Conservation (phyloP, 2,797 vertebrate genomes). For the Notolepis coatsorum region DNA sequence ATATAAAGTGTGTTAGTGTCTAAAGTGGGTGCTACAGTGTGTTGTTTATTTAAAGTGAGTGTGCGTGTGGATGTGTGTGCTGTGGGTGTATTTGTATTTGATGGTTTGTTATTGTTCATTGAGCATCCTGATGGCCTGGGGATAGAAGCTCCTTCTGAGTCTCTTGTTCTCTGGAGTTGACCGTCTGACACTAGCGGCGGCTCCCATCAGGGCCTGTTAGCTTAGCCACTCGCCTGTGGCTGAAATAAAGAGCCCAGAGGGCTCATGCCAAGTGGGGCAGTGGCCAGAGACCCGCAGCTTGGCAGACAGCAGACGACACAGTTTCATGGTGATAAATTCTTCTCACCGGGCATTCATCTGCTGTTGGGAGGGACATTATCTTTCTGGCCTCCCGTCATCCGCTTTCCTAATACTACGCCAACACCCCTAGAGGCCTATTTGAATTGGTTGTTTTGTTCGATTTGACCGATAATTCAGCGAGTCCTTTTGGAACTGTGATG, state of each 20-base stretch:
- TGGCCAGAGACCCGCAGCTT: conserved; percentile 56
- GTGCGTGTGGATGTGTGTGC: no score
- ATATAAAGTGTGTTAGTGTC: no score
- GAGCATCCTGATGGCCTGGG: no score
- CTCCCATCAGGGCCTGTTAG: conserved; percentile 31
- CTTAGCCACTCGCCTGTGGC: conserved; percentile 24
- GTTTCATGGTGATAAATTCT: conserved; percentile 55
- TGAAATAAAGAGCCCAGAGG: conserved; percentile 43
- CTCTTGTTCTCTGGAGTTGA: not conserved
- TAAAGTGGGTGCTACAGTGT: no score
- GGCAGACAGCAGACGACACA: conserved; percentile 42
- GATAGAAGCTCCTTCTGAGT: not conserved
- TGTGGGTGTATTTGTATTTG: no score
- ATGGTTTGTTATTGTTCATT: no score
- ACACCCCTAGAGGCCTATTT: not conserved
- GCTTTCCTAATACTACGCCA: conserved; percentile 20
- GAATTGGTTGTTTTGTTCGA: not conserved
- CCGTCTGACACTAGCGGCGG: conserved; percentile 25
- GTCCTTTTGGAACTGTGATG: not conserved
- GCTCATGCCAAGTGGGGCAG: conserved; percentile 55
- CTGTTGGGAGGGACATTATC: conserved; percentile 53
- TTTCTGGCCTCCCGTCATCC: conserved; percentile 39
- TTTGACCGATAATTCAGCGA: not conserved
- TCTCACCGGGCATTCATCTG: conserved; percentile 56
- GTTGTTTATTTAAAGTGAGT: no score